Evolutionary conservation across 2,113 vertebrate genomes (phyloP).

Genomic region (Indicator indicator): DNA sequence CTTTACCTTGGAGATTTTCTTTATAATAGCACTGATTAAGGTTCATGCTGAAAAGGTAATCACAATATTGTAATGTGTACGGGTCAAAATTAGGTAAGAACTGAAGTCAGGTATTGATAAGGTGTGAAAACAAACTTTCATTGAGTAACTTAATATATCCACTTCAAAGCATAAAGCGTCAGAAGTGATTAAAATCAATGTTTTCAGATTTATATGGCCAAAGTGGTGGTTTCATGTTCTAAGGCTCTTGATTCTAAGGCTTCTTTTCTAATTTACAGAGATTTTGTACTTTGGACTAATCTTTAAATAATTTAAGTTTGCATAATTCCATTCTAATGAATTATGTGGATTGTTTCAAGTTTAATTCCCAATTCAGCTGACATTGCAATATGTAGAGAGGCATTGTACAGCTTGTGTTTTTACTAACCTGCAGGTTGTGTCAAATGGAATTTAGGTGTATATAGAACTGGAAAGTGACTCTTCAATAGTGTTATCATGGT

Average conservation of each 20-base stretch:
- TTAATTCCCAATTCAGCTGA: not conserved
- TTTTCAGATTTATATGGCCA: not conserved
- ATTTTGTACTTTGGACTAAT: not conserved
- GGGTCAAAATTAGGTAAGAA: not conserved
- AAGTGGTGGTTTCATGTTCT: not conserved
- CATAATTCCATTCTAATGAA: not conserved
- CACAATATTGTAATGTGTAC: not conserved
- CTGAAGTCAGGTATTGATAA: not conserved
- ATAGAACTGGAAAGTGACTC: not conserved
- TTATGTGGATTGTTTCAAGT: not conserved
- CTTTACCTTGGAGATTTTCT: not conserved
- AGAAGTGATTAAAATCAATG: not conserved
- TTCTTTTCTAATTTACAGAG: not conserved
- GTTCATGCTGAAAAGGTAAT: not conserved
- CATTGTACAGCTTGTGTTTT: not conserved
- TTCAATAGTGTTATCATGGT: not conserved
- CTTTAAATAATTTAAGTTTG: not conserved
- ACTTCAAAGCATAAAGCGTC: not conserved
- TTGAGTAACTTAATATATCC: not conserved
- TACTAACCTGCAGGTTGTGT: not conserved
- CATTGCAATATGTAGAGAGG: not conserved
- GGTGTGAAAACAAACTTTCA: not conserved
- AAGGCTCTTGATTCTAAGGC: not conserved
- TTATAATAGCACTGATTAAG: not conserved
- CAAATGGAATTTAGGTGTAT: not conserved